Evolutionary conservation across 2,888 invertebrate species (phyloP).

Genomic region (Agrilus mali): DNA sequence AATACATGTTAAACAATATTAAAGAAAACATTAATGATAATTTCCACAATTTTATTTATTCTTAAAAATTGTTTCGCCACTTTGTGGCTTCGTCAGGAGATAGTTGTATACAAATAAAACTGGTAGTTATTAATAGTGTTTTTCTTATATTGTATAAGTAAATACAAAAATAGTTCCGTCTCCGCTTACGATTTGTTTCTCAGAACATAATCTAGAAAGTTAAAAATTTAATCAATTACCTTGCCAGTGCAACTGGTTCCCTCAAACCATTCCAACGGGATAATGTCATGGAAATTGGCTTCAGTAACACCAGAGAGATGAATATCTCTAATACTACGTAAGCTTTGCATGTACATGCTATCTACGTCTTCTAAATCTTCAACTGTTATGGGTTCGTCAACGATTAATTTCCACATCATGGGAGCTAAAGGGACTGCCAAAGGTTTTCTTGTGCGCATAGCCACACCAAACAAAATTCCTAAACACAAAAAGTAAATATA

Average conservation of each 20-base stretch:
- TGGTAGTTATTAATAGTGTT: too few species aligned
- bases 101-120: too few species aligned
- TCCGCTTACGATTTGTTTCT: not conserved
- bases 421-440: slow-evolving; percentile 49
- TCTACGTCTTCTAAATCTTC: slow-evolving; percentile 51
- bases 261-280: slow-evolving; percentile 49
- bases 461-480: slow-evolving; percentile 50
- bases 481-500: slow-evolving; percentile 9
- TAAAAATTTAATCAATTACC: slow-evolving; percentile 14
- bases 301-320: slow-evolving; percentile 46
- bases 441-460: slow-evolving; percentile 53
- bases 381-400: slow-evolving; percentile 43
- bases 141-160: too few species aligned
- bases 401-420: slow-evolving; percentile 48
- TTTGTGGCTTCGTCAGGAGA: too few species aligned
- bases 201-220: not conserved
- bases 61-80: not conserved
- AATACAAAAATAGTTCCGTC: too few species aligned
- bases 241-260: slow-evolving; percentile 47
- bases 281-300: slow-evolving; percentile 45
- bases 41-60: too few species aligned
- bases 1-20: too few species aligned
- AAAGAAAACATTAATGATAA: too few species aligned
- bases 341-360: slow-evolving; percentile 42
- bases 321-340: slow-evolving; percentile 46